Percentiles rank a stretch among this genome's conserved stretches.
These are phyloP conservation scores for Acleris emargana DNA, from an alignment of 2,888 invertebrate genomes.

Conservation along the genomic window DNA sequence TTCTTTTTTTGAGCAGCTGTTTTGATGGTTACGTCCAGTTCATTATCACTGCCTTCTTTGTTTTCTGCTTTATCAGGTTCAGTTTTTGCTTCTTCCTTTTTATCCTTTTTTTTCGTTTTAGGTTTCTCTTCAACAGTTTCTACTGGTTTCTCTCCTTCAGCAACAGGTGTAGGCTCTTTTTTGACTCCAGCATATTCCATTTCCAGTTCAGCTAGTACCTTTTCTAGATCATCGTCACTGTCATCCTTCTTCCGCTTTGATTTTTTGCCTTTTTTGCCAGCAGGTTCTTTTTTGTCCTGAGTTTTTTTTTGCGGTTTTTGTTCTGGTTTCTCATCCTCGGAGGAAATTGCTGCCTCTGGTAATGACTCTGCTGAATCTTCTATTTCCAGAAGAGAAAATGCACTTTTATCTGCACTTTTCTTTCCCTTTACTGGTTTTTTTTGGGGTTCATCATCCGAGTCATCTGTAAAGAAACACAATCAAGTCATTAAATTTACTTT, in stretches of 20 bases:
- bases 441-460: slow-evolving; percentile 73
- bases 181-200: slow-evolving; percentile 90
- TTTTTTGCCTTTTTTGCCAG: slow-evolving; percentile 89
- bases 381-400: slow-evolving; percentile 87
- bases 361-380: slow-evolving; percentile 84
- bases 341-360: slow-evolving; percentile 71
- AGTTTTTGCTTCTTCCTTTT: slow-evolving; percentile 63
- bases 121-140: slow-evolving; percentile 69
- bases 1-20: slow-evolving; percentile 95
- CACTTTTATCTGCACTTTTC: slow-evolving; percentile 82
- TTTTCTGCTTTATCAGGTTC: slow-evolving; percentile 63
- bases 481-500: too few relatives aligned
- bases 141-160: slow-evolving; percentile 63
- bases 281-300: slow-evolving; percentile 73
- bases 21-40: slow-evolving; percentile 86
- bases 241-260: slow-evolving; percentile 89
- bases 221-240: slow-evolving; percentile 92
- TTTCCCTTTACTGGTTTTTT: slow-evolving; percentile 73
- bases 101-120: slow-evolving; percentile 68
- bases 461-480: slow-evolving; percentile 52
- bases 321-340: slow-evolving; percentile 72
- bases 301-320: slow-evolving; percentile 67
- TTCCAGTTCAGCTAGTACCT: slow-evolving; percentile 91
- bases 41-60: slow-evolving; percentile 78
- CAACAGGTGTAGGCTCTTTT: slow-evolving; percentile 70